Conservation (phyloP, 1,140 invertebrate genomes). For the Papilio machaon region DNA sequence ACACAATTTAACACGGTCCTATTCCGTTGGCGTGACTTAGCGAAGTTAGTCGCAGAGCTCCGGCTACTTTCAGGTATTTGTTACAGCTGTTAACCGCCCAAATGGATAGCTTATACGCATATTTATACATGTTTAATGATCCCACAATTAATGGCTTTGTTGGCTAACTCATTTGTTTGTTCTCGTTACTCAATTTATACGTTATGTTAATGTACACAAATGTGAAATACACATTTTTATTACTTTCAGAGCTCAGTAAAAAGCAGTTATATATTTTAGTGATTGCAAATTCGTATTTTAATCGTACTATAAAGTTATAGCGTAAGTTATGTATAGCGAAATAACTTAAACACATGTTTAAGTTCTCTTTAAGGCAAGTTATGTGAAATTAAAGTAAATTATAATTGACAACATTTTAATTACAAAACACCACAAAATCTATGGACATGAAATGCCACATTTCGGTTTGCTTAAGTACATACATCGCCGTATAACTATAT, state of each 20-base stretch:
- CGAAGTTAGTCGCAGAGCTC: conserved; percentile 58
- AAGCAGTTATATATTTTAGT: no score
- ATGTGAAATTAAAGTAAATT: conserved; percentile 57
- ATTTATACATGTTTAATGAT: conserved; percentile 42
- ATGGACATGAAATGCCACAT: conserved; percentile 76
- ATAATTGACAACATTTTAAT: conserved; percentile 82
- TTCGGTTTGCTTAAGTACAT: conserved; percentile 79
- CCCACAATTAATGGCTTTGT: conserved; percentile 24
- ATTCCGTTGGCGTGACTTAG: conserved; percentile 67
- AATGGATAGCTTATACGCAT: conserved; percentile 55
- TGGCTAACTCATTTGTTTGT: conserved; percentile 16
- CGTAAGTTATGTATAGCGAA: neutral
- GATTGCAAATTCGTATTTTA: no score
- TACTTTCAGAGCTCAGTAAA: no score
- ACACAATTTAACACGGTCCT: conserved; percentile 72
- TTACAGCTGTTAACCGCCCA: conserved; percentile 65
- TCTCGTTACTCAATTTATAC: conserved; percentile 16
- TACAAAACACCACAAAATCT: conserved; percentile 82
- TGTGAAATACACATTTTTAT: neutral
- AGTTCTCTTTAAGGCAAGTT: conserved; percentile 23
- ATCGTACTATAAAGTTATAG: no score
- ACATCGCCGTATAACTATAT: conserved; percentile 73
- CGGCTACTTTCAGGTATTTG: conserved; percentile 56
- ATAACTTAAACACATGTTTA: neutral
- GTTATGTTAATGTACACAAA: conserved; percentile 4